Conservation (phyloP, 2,113 vertebrate species). For the Perccottus glenii region DNA sequence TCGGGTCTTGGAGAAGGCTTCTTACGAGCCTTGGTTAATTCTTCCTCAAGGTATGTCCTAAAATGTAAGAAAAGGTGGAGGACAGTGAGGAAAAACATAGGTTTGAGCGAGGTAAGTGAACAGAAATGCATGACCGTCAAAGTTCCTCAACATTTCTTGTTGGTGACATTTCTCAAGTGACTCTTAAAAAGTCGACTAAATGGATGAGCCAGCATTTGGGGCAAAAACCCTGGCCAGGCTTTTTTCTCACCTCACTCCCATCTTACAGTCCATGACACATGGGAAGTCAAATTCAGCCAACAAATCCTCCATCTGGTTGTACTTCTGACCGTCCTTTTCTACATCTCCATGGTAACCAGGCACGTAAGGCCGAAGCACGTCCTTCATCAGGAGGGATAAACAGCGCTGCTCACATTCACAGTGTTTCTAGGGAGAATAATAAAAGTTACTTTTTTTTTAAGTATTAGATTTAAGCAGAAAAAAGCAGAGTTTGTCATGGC, state of each 20-base stretch:
- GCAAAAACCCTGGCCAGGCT: neutral
- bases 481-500: neutral
- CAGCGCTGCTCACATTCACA: constrained; percentile 97
- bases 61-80: neutral
- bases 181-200: neutral
- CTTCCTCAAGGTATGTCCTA: constrained; percentile 96
- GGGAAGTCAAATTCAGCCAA: constrained; percentile 94
- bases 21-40: constrained; percentile 93
- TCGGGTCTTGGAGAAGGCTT: constrained; percentile 93
- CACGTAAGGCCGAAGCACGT: constrained; percentile 89
- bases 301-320: constrained; percentile 99
- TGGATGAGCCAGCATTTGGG: neutral
- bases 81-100: constrained; percentile 1
- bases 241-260: constrained; percentile 87
- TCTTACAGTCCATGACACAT: constrained; percentile 99
- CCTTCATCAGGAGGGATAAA: constrained; percentile 90
- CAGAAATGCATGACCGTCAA: too few species aligned
- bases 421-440: constrained; percentile 81
- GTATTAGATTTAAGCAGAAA: neutral
- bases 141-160: too few species aligned
- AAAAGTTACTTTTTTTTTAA: neutral
- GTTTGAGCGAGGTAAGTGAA: neutral
- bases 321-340: constrained; percentile 94
- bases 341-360: constrained; percentile 94
- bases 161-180: too few species aligned